A percentile compares a stretch with the other conserved stretches of the same genome.
Conservation (phyloP, 1,140 invertebrate genomes). For the Leptinotarsa undecemlineata region DNA sequence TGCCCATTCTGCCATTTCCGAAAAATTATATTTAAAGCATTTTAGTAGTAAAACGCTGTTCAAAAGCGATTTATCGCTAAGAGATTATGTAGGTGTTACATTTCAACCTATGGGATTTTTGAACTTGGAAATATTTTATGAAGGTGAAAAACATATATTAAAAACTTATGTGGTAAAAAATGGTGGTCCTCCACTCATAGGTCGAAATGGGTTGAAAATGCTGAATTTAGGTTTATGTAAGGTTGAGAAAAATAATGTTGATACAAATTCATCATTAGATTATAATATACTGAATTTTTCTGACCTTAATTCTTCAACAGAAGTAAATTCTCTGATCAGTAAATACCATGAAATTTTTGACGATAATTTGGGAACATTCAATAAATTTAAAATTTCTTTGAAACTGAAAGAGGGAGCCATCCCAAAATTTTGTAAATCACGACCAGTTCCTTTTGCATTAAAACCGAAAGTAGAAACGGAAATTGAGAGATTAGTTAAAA, state of each 20-base stretch:
- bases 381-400: constrained; percentile 18
- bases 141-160: constrained; percentile 18
- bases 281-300: too few relatives aligned
- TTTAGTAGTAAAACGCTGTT: constrained; percentile 26
- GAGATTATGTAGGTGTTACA: constrained; percentile 26
- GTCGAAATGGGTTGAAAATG: constrained; percentile 21
- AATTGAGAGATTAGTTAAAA: constrained; percentile 15
- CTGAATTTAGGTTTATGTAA: constrained; percentile 23
- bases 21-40: constrained; percentile 35
- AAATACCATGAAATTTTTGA: not conserved
- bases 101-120: constrained; percentile 30
- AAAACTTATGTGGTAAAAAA: constrained; percentile 28
- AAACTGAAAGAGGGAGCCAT: constrained; percentile 27
- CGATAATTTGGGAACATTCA: constrained; percentile 3
- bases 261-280: too few relatives aligned
- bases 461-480: constrained; percentile 37
- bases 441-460: constrained; percentile 45
- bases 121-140: constrained; percentile 20
- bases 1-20: constrained; percentile 30
- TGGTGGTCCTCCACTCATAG: constrained; percentile 21
- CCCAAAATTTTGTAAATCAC: constrained; percentile 44
- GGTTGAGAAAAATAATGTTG: not conserved
- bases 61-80: constrained; percentile 27
- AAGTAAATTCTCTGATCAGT: not conserved
- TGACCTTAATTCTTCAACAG: too few relatives aligned